phyloP scores from a whole-genome alignment of 1,140 invertebrate genomes.

The Ostrea denselamellosa region DNA sequence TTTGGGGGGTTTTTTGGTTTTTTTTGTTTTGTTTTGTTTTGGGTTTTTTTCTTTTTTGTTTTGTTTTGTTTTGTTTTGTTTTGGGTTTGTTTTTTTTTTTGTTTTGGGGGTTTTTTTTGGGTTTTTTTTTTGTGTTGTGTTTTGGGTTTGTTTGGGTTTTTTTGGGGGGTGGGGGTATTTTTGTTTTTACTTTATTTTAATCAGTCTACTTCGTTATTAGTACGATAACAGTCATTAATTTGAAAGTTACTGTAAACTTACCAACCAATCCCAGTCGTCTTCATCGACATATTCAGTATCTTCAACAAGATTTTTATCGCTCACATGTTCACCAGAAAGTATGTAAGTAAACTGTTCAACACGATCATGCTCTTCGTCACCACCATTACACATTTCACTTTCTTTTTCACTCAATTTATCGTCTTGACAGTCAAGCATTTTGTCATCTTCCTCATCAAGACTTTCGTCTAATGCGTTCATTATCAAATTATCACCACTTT shows the following conservation, averaged over 20 bases:
- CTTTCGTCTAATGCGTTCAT: background rate
- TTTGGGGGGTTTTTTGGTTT: too few relatives aligned
- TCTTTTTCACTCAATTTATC: background rate
- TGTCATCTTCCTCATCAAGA: background rate
- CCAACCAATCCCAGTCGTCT: background rate
- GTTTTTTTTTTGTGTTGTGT: too few relatives aligned
- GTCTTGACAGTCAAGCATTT: background rate
- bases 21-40: too few relatives aligned
- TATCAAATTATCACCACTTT: background rate
- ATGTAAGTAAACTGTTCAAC: background rate
- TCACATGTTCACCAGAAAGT: background rate
- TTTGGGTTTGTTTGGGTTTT: too few relatives aligned
- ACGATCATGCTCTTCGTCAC: background rate
- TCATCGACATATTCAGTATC: background rate
- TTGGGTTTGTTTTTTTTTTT: too few relatives aligned
- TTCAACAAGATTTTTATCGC: background rate
- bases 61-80: too few relatives aligned
- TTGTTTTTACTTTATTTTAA: too few relatives aligned
- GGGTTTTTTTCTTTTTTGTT: too few relatives aligned
- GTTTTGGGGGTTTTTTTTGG: too few relatives aligned
- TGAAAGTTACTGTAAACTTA: background rate
- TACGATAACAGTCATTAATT: background rate
- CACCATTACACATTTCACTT: background rate
- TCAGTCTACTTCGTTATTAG: background rate
- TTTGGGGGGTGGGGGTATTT: too few relatives aligned